Conservation (phyloP, 2,797 vertebrate species). For the Phataginus tricuspis region DNA sequence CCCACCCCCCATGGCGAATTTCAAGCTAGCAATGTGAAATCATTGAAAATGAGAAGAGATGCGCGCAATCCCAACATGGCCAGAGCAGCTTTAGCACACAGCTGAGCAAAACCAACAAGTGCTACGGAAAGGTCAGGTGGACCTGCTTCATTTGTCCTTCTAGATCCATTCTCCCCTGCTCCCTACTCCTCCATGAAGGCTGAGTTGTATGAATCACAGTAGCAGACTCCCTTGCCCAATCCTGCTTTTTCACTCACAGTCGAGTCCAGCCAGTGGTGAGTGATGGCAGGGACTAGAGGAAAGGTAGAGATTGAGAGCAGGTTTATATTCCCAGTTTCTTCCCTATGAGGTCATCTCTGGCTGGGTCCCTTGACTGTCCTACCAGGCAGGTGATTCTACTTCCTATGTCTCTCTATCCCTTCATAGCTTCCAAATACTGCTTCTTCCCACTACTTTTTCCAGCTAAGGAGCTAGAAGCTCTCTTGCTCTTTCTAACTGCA, state of each 20-base stretch:
- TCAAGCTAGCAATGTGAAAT: not conserved
- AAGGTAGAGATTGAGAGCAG: not conserved
- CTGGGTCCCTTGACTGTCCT: not conserved
- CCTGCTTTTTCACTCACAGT: not conserved
- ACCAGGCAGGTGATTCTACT: not conserved
- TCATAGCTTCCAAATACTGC: no score
- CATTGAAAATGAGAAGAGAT: not conserved
- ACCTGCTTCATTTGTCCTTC: not conserved
- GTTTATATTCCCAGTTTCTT: not conserved
- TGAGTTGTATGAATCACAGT: not conserved
- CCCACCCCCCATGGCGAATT: not conserved
- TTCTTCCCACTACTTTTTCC: not conserved
- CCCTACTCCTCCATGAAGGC: not conserved
- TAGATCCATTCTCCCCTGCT: not conserved
- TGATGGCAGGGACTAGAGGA: not conserved
- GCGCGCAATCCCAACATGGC: accelerated
- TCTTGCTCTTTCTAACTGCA: not conserved
- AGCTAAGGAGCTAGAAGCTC: not conserved
- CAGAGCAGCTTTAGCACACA: accelerated
- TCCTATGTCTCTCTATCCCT: not conserved
- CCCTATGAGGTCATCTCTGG: not conserved
- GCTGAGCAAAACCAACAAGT: not conserved
- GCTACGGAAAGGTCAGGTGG: not conserved
- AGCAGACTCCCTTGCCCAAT: not conserved
- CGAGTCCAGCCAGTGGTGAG: not conserved